A percentile compares a stretch with the other conserved stretches of the same genome.
Conservation (phyloP, 2,797 vertebrate species). For the Sebastes alutus region DNA sequence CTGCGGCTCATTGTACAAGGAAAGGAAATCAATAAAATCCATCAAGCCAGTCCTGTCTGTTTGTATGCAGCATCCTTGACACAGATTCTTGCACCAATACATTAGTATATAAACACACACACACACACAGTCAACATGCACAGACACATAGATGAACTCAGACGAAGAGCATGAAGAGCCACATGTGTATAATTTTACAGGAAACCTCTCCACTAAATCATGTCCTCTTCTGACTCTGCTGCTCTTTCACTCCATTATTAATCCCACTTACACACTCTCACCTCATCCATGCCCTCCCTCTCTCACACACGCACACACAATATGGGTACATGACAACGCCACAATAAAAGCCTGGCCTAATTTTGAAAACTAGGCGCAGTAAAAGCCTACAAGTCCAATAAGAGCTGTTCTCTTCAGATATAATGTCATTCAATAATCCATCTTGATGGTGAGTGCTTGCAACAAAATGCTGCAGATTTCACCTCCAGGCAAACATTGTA, state of each 20-base stretch:
- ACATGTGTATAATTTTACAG: conserved; percentile 16
- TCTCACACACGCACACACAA: conserved; percentile 2
- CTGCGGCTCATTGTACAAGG: conserved; percentile 44
- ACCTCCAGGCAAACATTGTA: conserved; percentile 41
- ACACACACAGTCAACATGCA: neutral
- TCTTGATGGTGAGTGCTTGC: neutral
- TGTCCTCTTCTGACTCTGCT: conserved; percentile 34
- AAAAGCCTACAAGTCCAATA: conserved; percentile 25
- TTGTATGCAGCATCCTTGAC: conserved; percentile 59
- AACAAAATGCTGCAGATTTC: conserved; percentile 5
- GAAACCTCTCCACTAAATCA: conserved; percentile 39
- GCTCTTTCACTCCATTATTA: conserved; percentile 70
- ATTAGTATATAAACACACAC: neutral
- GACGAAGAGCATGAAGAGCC: conserved; percentile 24
- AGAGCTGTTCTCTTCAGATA: conserved; percentile 12
- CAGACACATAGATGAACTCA: neutral
- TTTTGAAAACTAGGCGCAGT: conserved; percentile 30
- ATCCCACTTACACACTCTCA: conserved; percentile 57
- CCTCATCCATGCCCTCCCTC: conserved; percentile 5
- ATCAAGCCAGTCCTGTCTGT: conserved; percentile 59
- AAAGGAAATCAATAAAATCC: conserved; percentile 75
- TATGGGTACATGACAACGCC: conserved; percentile 9
- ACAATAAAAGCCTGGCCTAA: conserved; percentile 12
- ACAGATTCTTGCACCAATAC: conserved; percentile 38
- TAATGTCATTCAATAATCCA: conserved; percentile 63